Base-by-base conservation (phyloP, 2,888 invertebrate genomes). In the Torymus auratus region DNA sequence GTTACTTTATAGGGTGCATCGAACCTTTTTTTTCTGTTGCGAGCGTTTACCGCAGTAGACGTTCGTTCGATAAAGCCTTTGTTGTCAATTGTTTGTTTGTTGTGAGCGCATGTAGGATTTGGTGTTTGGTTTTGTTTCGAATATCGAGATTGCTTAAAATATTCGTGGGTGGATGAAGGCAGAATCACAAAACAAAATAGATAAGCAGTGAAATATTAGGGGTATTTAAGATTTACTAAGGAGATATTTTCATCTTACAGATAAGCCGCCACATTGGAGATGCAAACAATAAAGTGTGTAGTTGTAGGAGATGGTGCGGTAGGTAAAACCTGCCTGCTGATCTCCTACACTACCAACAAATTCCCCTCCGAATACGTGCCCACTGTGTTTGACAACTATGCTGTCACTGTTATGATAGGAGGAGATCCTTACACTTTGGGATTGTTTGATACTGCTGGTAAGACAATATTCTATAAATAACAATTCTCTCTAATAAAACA, bases 341-440 rank as follows among this genome's bases (percentile, higher is more conserved):
- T 98, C 84, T 88, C 89, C 88, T 98, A 98, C 91, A 98, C 98
- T 80, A 98, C 97, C 84, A 98, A 98, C 91, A 97, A 97, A 91
- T 98, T 97, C 91, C 97, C 97, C 80, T 96, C 96, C 15, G 97
- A 98, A 91, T 98, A 98, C 92, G 96, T 97, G 87, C 98, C 98
- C 78, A 98, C 98, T 70, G 98, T 98, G 73, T 98, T 98, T 90
- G 98, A 98, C 92, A 98, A 98, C 91, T 98, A 98, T 94, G 98
- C 98, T 7, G 98, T 98, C 78, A 98, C 98, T 79, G 98, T 98
- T 82, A 99, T 99, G 99, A 99, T 99, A 88, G 99, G 99, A 78
- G 99, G 99, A 75, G 99, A 99, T 91, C 99, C 99, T 3, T 99
- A 99, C 91, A 99, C 99, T 76, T 92, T 99, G 89, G 99, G 99